Evolutionary conservation across 2,797 vertebrate species (phyloP), one percentile per base, ranked within the genome.

Genomic region (Silurus lanzhouensis): DNA sequence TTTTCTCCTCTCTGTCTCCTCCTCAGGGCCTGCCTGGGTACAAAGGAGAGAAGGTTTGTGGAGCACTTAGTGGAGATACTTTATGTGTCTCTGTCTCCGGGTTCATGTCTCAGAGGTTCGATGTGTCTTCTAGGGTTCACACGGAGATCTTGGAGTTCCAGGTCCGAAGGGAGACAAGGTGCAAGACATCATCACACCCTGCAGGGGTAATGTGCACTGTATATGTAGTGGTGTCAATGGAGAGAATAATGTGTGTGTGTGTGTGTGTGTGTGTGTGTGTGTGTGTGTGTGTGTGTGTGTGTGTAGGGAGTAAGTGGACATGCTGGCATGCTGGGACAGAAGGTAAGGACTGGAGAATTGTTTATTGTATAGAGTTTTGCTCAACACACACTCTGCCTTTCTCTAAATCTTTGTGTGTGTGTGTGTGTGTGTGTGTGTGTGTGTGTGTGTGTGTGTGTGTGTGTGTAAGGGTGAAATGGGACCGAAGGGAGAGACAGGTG

Each of bases 11-110:
- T 5, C 67, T 22, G 27, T 20, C 79, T 52, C 68, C 20, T 46
- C 25, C 52, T 19, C 67, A 90, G 89, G 89, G 87, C 22, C 83
- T 84, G 20, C 17, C 85, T 19, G 89, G 89, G 38, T 77, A 83
- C 76, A 90, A 89, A 77, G 89, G 89, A 72, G 87, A 90, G 58
- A 90, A 90, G 89, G 89, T 88, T 60, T 31, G 44, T 48, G 70
- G 67, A 68, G 6, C 64, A 25, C 5, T 25, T 10, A 46, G 20
- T 12, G 9, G n/a, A 57, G 52, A 52, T 58, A 8, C 52, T 57
- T 2, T 12, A 57, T 8, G 14, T 66, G 61, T 80, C n/a, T 81
- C n/a, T 20, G 0, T 76, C 14, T 55, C 22, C 38, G 17, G 38
- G 31, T 74, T 46, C 1, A 14, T 79, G 76, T 86, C 19, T 52